phyloP scores from a whole-genome alignment of 2,888 invertebrate species.

The Ichneumoninae sp. region DNA sequence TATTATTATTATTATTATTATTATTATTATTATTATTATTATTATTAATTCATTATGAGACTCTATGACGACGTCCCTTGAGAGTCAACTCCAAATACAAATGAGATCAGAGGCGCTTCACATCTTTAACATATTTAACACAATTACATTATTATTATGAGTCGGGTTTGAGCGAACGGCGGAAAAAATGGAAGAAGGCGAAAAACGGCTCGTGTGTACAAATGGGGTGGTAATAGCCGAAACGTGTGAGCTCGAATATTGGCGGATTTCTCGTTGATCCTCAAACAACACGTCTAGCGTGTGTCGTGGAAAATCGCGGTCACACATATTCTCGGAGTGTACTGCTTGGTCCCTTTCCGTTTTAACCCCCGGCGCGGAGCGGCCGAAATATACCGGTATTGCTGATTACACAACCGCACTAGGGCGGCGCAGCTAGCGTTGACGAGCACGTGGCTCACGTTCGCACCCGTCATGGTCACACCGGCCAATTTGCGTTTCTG shows the following conservation, averaged over 20 bases:
- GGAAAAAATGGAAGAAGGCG: not conserved
- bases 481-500: slow-evolving; percentile 83
- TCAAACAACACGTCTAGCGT: slow-evolving; percentile 57
- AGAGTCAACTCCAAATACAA: too few species aligned
- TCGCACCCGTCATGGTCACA: slow-evolving; percentile 82
- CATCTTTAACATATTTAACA: too few species aligned
- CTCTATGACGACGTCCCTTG: too few species aligned
- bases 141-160: not conserved
- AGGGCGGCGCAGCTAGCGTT: slow-evolving; percentile 42
- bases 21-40: too few species aligned
- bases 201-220: slow-evolving; percentile 13
- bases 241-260: slow-evolving; percentile 60
- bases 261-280: slow-evolving; percentile 55
- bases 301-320: slow-evolving; percentile 57
- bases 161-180: not conserved
- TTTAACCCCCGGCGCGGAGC: slow-evolving; percentile 74
- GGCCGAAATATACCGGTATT: slow-evolving; percentile 78
- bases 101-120: too few species aligned
- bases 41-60: too few species aligned
- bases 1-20: too few species aligned
- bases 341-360: slow-evolving; percentile 67
- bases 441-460: slow-evolving; percentile 81
- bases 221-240: slow-evolving; percentile 47
- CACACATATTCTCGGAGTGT: slow-evolving; percentile 34
- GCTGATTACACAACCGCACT: slow-evolving; percentile 82